Percentiles rank a stretch among this genome's conserved stretches.
Evolutionary conservation across 2,797 vertebrate species (phyloP).

Genomic region (Sebastes hubbsi): DNA sequence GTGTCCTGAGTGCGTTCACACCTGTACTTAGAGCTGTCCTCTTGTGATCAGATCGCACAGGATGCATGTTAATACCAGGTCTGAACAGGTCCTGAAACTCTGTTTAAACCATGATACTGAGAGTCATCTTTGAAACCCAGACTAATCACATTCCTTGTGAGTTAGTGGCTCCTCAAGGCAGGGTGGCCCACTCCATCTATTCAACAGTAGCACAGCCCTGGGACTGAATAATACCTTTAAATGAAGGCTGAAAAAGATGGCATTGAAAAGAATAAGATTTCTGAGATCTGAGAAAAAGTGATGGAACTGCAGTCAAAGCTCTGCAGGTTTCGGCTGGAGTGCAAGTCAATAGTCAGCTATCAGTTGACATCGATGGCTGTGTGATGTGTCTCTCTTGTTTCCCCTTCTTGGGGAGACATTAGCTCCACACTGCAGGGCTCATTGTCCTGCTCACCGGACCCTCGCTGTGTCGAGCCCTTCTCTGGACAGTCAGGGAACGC

Average conservation of each 20-base stretch:
- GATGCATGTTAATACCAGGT: too few relatives aligned
- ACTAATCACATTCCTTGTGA: constrained; percentile 37
- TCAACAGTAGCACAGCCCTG: background rate
- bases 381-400: constrained; percentile 51
- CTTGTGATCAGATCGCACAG: too few relatives aligned
- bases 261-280: constrained; percentile 12
- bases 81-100: background rate
- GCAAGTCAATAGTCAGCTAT: background rate
- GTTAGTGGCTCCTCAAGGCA: constrained; percentile 31
- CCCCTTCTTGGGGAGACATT: constrained; percentile 28
- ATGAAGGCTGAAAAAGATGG: constrained; percentile 1
- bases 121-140: constrained; percentile 19
- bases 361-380: background rate
- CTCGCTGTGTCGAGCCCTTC: constrained; percentile 69
- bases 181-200: constrained; percentile 25
- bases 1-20: too few relatives aligned
- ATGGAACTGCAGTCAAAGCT: background rate
- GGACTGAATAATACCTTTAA: constrained; percentile 28
- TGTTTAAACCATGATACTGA: constrained; percentile 3
- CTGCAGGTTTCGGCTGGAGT: background rate
- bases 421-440: constrained; percentile 55
- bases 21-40: too few relatives aligned
- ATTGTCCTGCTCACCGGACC: constrained; percentile 56
- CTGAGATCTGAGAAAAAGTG: background rate
- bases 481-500: constrained; percentile 65